These are phyloP conservation scores for Brenthis ino DNA, from an alignment of 2,888 invertebrate genomes.

Conservation along the genomic window DNA sequence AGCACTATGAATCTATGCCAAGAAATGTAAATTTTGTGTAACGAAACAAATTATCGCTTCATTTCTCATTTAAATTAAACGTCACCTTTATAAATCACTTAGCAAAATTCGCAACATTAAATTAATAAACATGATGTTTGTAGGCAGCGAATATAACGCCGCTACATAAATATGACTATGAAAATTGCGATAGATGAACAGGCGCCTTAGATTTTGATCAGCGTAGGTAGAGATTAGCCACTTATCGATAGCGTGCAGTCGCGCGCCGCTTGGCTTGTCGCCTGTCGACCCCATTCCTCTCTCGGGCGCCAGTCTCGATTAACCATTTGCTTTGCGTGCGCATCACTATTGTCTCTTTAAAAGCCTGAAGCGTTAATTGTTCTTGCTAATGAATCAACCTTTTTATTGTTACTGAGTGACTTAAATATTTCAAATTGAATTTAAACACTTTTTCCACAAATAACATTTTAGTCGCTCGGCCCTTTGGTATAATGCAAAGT, in stretches of 20 bases:
- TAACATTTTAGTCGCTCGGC: not conserved
- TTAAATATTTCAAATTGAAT: slow-evolving; percentile 17
- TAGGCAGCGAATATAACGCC: slow-evolving; percentile 31
- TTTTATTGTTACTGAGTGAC: slow-evolving; percentile 31
- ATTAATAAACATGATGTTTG: slow-evolving; percentile 29
- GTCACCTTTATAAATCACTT: slow-evolving; percentile 16
- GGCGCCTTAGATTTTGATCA: slow-evolving; percentile 47
- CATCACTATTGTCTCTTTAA: slow-evolving; percentile 71
- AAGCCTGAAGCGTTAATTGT: slow-evolving; percentile 43
- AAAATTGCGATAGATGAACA: slow-evolving; percentile 43
- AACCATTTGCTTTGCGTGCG: slow-evolving; percentile 59
- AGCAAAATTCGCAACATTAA: slow-evolving; percentile 29
- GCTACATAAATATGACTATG: slow-evolving; percentile 41
- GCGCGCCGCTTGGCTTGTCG: slow-evolving; percentile 56
- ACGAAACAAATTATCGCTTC: not conserved
- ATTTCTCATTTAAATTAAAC: slow-evolving; percentile 19
- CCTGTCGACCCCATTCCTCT: slow-evolving; percentile 55
- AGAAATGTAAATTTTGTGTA: slow-evolving; percentile 8
- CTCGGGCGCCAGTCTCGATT: slow-evolving; percentile 59
- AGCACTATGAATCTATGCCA: not conserved
- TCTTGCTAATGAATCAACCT: slow-evolving; percentile 40
- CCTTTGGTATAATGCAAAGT: slow-evolving; percentile 3
- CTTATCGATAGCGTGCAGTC: slow-evolving; percentile 60
- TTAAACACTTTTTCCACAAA: not conserved
- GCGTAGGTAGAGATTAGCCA: slow-evolving; percentile 49